Percentiles rank a stretch among this genome's conserved stretches.
Conservation (phyloP, 2,113 vertebrate genomes). For the Phoxinus phoxinus region DNA sequence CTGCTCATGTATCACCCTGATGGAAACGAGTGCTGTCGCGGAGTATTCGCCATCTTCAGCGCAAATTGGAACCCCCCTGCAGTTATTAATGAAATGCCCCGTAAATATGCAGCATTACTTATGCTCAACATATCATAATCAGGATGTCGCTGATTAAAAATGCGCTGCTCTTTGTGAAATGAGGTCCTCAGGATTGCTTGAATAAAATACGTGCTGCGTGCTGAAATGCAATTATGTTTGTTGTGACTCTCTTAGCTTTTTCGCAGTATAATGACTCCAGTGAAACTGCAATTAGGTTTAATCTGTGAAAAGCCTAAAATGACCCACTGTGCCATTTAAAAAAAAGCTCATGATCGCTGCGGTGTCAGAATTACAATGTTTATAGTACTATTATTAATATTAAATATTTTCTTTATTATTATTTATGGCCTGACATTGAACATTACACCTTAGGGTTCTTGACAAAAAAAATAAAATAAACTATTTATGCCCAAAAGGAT, state of each 20-base stretch:
- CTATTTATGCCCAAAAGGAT: no score
- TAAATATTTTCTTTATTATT: neutral
- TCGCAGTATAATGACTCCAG: slow-evolving; percentile 44
- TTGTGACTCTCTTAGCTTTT: slow-evolving; percentile 55
- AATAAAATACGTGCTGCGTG: slow-evolving; percentile 53
- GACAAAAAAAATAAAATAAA: no score
- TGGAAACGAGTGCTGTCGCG: slow-evolving; percentile 55
- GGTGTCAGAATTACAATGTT: neutral
- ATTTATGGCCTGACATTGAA: neutral
- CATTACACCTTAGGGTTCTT: no score
- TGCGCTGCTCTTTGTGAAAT: slow-evolving; percentile 60
- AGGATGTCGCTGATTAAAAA: slow-evolving; percentile 70
- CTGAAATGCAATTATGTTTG: slow-evolving; percentile 63
- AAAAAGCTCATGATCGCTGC: neutral
- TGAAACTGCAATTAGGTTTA: slow-evolving; percentile 45
- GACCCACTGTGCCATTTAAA: slow-evolving; percentile 29
- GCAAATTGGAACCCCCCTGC: slow-evolving; percentile 57
- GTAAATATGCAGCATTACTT: slow-evolving; percentile 61
- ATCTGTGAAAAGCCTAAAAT: slow-evolving; percentile 26
- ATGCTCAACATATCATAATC: slow-evolving; percentile 69
- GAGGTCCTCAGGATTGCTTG: slow-evolving; percentile 61
- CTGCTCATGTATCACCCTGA: slow-evolving; percentile 23
- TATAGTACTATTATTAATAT: neutral
- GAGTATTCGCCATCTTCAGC: slow-evolving; percentile 50
- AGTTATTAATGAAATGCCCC: slow-evolving; percentile 65